Percentiles rank a stretch among this genome's conserved stretches.
Conservation (phyloP, 2,113 vertebrate species). For the Epinephelus lanceolatus region DNA sequence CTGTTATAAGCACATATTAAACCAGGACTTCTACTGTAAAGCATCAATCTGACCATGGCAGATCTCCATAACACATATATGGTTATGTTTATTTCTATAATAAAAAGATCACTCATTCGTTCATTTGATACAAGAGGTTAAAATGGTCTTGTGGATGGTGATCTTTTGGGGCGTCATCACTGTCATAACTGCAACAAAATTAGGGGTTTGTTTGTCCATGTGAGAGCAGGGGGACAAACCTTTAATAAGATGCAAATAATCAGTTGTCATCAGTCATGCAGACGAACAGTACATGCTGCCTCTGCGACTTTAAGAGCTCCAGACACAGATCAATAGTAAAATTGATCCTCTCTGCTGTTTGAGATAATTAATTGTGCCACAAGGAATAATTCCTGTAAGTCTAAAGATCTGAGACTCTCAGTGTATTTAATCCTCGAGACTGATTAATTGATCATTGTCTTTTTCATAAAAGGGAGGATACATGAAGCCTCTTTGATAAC, state of each 20-base stretch:
- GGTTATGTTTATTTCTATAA: neutral
- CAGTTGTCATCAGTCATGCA: neutral
- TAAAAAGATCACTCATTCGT: neutral
- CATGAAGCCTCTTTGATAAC: conserved; percentile 11
- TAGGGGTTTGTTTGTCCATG: neutral
- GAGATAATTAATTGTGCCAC: neutral
- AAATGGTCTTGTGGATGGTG: too few species aligned
- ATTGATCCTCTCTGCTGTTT: neutral
- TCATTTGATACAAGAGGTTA: neutral
- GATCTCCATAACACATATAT: neutral
- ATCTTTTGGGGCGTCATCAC: neutral
- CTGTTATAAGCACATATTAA: neutral
- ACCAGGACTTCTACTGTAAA: neutral
- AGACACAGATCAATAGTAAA: neutral
- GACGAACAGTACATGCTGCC: neutral
- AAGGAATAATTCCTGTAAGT: neutral
- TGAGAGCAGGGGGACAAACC: neutral
- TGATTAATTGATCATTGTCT: neutral
- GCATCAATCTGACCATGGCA: neutral
- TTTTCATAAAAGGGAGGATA: neutral
- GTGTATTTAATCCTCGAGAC: neutral
- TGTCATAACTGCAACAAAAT: neutral
- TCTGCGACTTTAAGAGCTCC: neutral
- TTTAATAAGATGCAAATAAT: neutral
- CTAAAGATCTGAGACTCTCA: neutral